Evolutionary conservation across 37 sponge, comb jelly and placozoan species (phyloP).

Genomic region (Chondrosia reniformis): DNA sequence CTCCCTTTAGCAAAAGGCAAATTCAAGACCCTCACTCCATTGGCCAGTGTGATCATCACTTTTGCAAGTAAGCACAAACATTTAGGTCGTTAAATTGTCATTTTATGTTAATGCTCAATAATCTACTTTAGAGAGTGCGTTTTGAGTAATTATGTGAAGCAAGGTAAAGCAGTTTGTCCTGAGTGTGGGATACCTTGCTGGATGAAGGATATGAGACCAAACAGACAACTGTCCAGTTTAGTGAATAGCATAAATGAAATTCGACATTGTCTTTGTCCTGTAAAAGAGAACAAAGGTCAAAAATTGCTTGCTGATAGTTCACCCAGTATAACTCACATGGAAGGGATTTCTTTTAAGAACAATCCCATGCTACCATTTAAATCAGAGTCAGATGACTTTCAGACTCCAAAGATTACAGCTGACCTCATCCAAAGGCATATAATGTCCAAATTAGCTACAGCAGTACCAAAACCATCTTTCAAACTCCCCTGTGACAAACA

Average conservation of each 20-base stretch:
- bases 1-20: not conserved
- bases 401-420: not conserved
- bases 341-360: not conserved
- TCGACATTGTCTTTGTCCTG: too few relatives aligned
- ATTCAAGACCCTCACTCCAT: constrained; percentile 33
- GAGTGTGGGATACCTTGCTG: constrained; percentile 43
- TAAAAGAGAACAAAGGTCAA: too few relatives aligned
- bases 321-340: not conserved
- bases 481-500: too few relatives aligned
- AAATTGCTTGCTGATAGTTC: not conserved
- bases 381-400: not conserved
- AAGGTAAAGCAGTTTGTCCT: too few relatives aligned
- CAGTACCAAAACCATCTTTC: too few relatives aligned
- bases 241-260: not conserved
- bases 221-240: constrained; percentile 30
- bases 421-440: constrained; percentile 6
- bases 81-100: not conserved
- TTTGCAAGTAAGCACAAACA: constrained; percentile 33
- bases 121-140: not conserved
- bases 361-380: not conserved
- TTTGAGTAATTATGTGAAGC: not conserved
- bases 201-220: constrained; percentile 32
- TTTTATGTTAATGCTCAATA: not conserved
- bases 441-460: not conserved
- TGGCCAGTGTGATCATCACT: constrained; percentile 38